Percentiles rank a stretch among this genome's conserved stretches.
Conservation (phyloP, 2,888 invertebrate species). For the Ryuthela nishihirai region DNA sequence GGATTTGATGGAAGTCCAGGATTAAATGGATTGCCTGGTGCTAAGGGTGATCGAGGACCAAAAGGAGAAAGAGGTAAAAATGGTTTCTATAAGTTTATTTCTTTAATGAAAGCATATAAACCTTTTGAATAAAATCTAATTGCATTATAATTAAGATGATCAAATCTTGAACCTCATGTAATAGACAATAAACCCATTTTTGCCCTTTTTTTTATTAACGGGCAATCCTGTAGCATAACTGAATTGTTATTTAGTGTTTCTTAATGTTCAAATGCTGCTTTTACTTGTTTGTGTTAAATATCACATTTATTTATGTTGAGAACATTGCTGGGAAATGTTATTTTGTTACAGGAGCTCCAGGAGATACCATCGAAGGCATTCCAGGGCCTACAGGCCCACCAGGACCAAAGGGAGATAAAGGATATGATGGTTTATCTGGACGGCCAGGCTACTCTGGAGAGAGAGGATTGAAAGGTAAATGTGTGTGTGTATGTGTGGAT, state of each 20-base stretch:
- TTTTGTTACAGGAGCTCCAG: conserved; percentile 23
- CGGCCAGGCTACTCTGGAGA: conserved; percentile 53
- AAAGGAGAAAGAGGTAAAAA: conserved; percentile 38
- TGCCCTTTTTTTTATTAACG: too few species aligned
- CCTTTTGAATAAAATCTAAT: too few species aligned
- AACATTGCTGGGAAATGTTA: background rate
- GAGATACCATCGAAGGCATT: conserved; percentile 40
- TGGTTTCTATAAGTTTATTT: background rate
- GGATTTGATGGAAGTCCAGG: conserved; percentile 35
- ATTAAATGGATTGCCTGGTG: conserved; percentile 58
- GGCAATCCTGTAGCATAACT: too few species aligned
- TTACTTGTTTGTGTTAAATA: too few species aligned
- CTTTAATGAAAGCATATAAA: too few species aligned
- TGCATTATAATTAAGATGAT: too few species aligned
- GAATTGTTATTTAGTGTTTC: too few species aligned
- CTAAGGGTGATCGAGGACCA: conserved; percentile 44
- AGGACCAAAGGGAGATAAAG: conserved; percentile 76
- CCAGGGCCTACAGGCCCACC: conserved; percentile 64
- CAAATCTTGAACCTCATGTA: too few species aligned
- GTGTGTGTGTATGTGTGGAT: too few species aligned
- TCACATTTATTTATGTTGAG: background rate
- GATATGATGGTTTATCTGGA: conserved; percentile 69
- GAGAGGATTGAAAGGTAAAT: background rate
- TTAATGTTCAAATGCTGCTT: too few species aligned
- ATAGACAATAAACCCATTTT: too few species aligned